Evolutionary conservation across 2,888 invertebrate genomes (phyloP), one percentile per base, ranked within the genome.

Genomic region (Rhagonycha lutea): DNA sequence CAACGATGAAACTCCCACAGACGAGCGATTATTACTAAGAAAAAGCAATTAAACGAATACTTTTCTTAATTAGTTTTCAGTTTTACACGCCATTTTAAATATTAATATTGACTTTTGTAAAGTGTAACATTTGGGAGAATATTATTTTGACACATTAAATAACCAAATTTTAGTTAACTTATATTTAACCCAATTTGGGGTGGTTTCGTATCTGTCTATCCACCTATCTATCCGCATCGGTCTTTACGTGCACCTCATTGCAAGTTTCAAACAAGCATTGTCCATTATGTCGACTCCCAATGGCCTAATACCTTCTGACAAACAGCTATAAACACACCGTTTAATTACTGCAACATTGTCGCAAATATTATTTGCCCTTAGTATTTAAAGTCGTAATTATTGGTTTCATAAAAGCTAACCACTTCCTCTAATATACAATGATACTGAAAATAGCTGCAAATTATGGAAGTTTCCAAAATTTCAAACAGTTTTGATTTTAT

Each of bases 21-120:
- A 83, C 83, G 84, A 80, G 84, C 83, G 84, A 84, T 85, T 85
- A 85, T 83, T 83, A 83, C 83, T 82, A 80, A 81, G 83, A 82
- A 83, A 83, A 83, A 80, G 85, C 86, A 86, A 86, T 86, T 86
- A 86, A 85, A 86, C 82, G 86, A 85, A 86, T 86, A 86, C 86
- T 86, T 86, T 85, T 86, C 86, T 86, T 87, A 87, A 87, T 87
- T 87, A 86, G 85, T 86, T 87, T 86, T 81, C 83, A 84, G 85
- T 85, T 86, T 85, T 83, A 85, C 85, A 84, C 82, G 85, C 84
- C 84, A 82, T 83, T 84, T 83, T 83, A 84, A 83, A 84, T 85
- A 84, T 84, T 84, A 84, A 84, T 84, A 83, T 82, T 80, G 81
- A 81, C 81, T 82, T 80, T 80, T 80, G 72, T 75, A 77, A 79